Base-by-base conservation (phyloP, 2,113 vertebrate genomes). In the Heptranchias perlo region DNA sequence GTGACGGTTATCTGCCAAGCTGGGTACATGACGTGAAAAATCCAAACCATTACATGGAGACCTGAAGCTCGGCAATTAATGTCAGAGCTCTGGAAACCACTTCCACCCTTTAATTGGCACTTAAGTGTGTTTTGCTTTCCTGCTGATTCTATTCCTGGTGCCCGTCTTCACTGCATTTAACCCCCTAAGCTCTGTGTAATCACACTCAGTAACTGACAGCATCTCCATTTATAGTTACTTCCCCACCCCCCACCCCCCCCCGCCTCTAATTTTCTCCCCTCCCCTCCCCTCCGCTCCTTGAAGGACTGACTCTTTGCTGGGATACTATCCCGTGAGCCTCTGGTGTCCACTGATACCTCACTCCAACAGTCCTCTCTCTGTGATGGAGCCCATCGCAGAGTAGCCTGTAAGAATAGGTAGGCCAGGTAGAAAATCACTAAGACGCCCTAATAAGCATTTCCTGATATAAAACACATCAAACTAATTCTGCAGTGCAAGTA, bases 171-270 rank as follows among this genome's bases (percentile, higher is more conserved):
- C 8, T 31, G 28, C 44, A n/a, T 49, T 95, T 95, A 95, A 95
- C 65, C 28, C 64, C 73, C 52, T 7, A 0, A 4, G 47, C 3
- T 49, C 65, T 31, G 39, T 65, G 28, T 14, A 10, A 54, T 31
- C 49, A 62, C 21, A 92, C 35, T 62, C 87, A 54, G 47, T 13
- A 92, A n/a, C 54, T n/a, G 0, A 62, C 4, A 62, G 31, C 2
- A 93, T 2, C 31, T 4, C 31, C 52, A 91, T 35, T 31, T 11
- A 13, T 52, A 4, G 58, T 91, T 82, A 44, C 7, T 58, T 58
- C 6, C n/a, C 96, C 96, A 97, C 96, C 96, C 96, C 49, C 84
- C 67, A 11, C 49, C 94, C 67, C 87, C 52, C 28, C 52, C 7
- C 2, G 8, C 13, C 44, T 58, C 52, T 52, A 35, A 28, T 28